Conservation (phyloP, 2,113 vertebrate genomes). For the Alectura lathami region DNA sequence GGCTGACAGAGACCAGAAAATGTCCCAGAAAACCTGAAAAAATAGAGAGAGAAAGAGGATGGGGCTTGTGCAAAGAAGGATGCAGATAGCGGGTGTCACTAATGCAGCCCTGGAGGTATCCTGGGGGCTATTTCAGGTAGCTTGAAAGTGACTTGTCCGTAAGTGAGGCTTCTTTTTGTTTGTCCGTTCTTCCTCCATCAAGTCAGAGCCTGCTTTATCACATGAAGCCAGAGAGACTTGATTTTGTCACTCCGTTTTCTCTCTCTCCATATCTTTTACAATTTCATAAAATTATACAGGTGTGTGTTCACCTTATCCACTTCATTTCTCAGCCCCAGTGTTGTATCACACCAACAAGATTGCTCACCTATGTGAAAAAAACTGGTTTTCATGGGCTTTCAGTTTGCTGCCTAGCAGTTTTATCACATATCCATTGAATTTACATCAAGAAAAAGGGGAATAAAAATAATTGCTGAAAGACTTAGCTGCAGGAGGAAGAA, state of each 20-base stretch:
- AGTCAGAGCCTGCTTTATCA: not conserved
- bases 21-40: not conserved
- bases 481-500: not conserved
- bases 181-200: not conserved
- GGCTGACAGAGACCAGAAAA: not conserved
- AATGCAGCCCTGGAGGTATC: not conserved
- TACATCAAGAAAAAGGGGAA: not conserved
- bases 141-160: not conserved
- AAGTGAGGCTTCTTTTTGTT: not conserved
- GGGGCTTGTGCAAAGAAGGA: not conserved
- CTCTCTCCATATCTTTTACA: not conserved
- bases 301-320: not conserved
- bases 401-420: not conserved
- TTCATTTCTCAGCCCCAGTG: not conserved
- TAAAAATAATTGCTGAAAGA: not conserved
- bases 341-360: not conserved
- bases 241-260: not conserved
- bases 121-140: not conserved
- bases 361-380: not conserved
- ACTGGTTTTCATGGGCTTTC: not conserved
- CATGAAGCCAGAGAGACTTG: not conserved
- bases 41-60: not conserved
- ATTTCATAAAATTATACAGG: not conserved
- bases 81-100: not conserved
- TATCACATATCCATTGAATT: not conserved